Percentiles rank a stretch among this genome's conserved stretches.
These are phyloP conservation scores for Origma solitaria DNA, from an alignment of 2,113 vertebrate species.

Conservation along the genomic window DNA sequence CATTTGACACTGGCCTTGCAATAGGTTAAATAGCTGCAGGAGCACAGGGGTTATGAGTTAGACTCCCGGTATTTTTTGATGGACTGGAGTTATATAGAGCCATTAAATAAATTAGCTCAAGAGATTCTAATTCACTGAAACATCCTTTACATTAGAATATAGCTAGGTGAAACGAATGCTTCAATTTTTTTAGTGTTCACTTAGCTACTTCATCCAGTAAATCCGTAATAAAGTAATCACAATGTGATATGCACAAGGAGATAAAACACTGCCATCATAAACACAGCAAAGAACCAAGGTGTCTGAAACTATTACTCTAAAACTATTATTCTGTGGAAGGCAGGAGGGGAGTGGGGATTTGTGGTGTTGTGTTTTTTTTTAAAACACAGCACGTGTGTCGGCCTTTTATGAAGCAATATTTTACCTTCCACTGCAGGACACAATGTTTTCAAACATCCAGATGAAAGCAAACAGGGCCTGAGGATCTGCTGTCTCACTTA, in stretches of 20 bases:
- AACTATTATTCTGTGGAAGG: not conserved
- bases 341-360: not conserved
- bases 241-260: not conserved
- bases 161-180: not conserved
- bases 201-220: not conserved
- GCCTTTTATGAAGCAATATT: not conserved
- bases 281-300: not conserved
- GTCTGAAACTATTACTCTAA: not conserved
- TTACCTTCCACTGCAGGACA: slow-evolving; percentile 1
- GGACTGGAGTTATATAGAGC: not conserved
- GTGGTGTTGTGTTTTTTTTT: not conserved
- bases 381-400: not conserved
- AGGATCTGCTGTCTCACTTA: slow-evolving; percentile 15
- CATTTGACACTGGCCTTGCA: not conserved
- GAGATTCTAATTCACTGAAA: not conserved
- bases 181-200: not conserved
- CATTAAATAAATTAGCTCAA: not conserved
- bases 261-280: not conserved
- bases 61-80: not conserved
- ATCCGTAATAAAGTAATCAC: not conserved
- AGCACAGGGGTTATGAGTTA: not conserved
- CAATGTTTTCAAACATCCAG: not conserved
- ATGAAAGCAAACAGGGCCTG: not conserved
- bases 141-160: not conserved
- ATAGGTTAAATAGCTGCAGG: not conserved